Base-by-base conservation (phyloP, 1,140 invertebrate species). In the Rhyzopertha dominica region DNA sequence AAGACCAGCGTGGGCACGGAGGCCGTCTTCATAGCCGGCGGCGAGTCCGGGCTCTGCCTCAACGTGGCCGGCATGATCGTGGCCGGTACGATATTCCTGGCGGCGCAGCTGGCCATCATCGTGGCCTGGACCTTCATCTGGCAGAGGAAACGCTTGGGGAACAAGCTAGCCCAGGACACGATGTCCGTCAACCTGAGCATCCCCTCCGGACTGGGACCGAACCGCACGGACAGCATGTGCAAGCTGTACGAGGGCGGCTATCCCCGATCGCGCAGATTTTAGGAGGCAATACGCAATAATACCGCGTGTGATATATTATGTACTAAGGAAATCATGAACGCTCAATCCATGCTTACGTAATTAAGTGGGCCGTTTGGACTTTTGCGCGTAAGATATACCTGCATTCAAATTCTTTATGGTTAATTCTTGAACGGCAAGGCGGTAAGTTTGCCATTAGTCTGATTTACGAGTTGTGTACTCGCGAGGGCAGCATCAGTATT, bases 71-170 rank as follows among this genome's bases (percentile, higher is more conserved):
- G 87, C 39, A 74, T 87, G 1, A 81, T 89, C 59, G 78, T 89
- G 25, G 85, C 85, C 9, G 83, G 82, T n/a, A 81, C 84, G 1
- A 77, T 88, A 23, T 90, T 92, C 71, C 70, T 91, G 45, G 77
- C 86, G 8, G 85, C 82, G 1, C 87, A 91, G 69, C 75, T 90
- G 59, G 81, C 84, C 43, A 78, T 90, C 28, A 81, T 90, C 39
- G 81, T 85, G 10, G 84, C 80, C 25, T 90, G 86, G 86, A 83
- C 85, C 38, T 85, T 85, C 62, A 80, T 84, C 63, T 90, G 85
- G 80, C 85, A 88, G 59, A 77, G 85, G 47, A 77, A 83, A 53
- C 77, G 82, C 38, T 75, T 79, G 44, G 72, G 74, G 36, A 74
- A 74, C 47, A 66, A 72, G 49, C 52, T 67, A 49, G 69, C 71